Percentiles rank a stretch among this genome's conserved stretches.
These are phyloP conservation scores for Bombus superbus DNA, from an alignment of 1,140 invertebrate genomes.

Conservation along the genomic window DNA sequence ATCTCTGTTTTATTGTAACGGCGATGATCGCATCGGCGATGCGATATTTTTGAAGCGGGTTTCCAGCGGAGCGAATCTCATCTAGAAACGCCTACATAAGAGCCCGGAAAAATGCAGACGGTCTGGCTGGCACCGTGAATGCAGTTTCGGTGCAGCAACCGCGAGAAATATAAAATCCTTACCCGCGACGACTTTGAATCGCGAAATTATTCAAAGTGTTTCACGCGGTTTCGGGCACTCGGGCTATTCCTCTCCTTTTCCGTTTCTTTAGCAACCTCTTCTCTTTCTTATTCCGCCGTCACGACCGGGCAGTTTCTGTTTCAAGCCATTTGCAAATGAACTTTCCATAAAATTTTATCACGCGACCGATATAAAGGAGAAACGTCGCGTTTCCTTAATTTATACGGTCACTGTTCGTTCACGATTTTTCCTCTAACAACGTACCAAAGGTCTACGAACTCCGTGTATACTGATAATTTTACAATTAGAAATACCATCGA, in stretches of 20 bases:
- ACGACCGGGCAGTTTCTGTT: slow-evolving; percentile 39
- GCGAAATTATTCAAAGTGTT: slow-evolving; percentile 81
- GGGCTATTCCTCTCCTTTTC: slow-evolving; percentile 32
- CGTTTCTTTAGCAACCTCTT: slow-evolving; percentile 1
- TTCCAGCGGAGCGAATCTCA: slow-evolving; percentile 32
- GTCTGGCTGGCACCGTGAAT: slow-evolving; percentile 77
- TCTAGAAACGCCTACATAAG: slow-evolving; percentile 39
- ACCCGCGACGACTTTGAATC: slow-evolving; percentile 78
- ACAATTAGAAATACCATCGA: slow-evolving; percentile 13
- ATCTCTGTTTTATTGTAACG: slow-evolving; percentile 25
- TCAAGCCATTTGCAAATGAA: slow-evolving; percentile 57
- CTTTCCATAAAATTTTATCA: slow-evolving; percentile 66
- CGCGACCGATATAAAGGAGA: slow-evolving; percentile 41
- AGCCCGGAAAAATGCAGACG: slow-evolving; percentile 68
- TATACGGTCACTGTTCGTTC: slow-evolving; percentile 13
- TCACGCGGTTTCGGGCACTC: slow-evolving; percentile 74
- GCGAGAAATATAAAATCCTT: slow-evolving; percentile 80
- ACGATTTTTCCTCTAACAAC: background rate
- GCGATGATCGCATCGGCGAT: slow-evolving; percentile 8
- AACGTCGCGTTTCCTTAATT: slow-evolving; percentile 39
- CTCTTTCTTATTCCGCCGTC: slow-evolving; percentile 56
- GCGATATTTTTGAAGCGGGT: slow-evolving; percentile 26
- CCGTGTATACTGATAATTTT: background rate
- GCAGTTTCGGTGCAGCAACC: slow-evolving; percentile 76
- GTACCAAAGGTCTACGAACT: too few relatives aligned